These are phyloP conservation scores for Hydra vulgaris DNA, from an alignment of 30 jellyfish, hydroid and myxozoan genomes.

Conservation along the genomic window DNA sequence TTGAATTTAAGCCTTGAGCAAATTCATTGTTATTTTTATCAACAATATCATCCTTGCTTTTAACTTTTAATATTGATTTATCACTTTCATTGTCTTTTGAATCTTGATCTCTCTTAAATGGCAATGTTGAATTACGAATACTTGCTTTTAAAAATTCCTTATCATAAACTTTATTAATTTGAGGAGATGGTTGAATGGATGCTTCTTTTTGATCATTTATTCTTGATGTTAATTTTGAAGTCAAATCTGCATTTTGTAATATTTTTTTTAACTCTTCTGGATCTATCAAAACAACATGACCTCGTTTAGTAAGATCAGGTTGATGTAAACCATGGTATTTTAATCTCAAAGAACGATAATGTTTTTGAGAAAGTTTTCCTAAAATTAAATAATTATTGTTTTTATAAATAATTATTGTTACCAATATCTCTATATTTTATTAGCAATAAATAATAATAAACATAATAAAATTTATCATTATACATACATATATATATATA, in stretches of 20 bases:
- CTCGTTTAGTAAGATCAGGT: conserved; percentile 10
- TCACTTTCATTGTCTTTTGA: background rate
- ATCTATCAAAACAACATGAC: conserved; percentile 26
- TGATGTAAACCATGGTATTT: background rate
- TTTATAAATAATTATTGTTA: no score
- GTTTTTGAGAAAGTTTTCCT: background rate
- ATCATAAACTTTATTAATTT: background rate
- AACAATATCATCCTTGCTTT: conserved; percentile 45
- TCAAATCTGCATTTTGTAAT: conserved; percentile 3
- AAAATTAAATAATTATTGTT: no score
- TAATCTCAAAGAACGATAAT: background rate
- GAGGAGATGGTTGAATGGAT: no score
- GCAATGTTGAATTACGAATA: background rate
- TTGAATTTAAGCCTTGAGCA: conserved; percentile 73
- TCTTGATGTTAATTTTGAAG: background rate
- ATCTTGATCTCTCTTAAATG: background rate
- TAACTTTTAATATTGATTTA: background rate
- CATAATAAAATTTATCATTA: no score
- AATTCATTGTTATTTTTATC: conserved; percentile 55
- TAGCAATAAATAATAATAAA: no score
- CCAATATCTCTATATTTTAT: no score
- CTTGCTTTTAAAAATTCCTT: background rate
- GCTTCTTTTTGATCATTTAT: no score
- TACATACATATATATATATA: no score
- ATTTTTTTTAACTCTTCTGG: conserved; percentile 12